These are phyloP conservation scores for Peromyscus leucopus DNA, from an alignment of 2,113 vertebrate species.

Conservation along the genomic window DNA sequence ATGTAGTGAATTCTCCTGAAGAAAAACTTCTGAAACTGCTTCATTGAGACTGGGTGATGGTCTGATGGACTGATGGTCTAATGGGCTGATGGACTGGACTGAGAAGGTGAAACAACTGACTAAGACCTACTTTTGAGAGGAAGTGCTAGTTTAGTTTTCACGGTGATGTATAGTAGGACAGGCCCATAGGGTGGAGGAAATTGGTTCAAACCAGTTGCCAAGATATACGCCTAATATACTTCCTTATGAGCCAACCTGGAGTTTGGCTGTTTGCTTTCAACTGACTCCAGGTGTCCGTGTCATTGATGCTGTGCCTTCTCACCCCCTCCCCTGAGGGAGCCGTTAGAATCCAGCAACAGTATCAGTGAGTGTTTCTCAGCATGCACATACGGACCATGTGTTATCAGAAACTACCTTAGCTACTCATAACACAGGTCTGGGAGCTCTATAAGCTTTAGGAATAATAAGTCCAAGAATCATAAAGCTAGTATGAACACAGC, in stretches of 20 bases:
- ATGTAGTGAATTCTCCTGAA: neutral
- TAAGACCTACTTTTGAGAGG: neutral
- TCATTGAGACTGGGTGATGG: neutral
- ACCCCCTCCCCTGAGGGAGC: too few species aligned
- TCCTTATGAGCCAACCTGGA: too few species aligned
- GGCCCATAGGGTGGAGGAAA: too few species aligned
- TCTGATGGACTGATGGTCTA: rapidly evolving
- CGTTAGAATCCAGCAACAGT: too few species aligned
- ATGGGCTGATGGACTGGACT: too few species aligned
- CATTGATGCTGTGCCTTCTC: too few species aligned
- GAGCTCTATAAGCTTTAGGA: too few species aligned
- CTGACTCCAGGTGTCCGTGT: too few species aligned
- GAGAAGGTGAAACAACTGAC: neutral
- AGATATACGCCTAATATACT: too few species aligned
- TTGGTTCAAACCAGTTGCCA: too few species aligned
- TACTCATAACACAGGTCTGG: neutral
- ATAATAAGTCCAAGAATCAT: neutral
- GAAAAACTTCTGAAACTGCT: neutral
- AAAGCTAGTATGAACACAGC: too few species aligned
- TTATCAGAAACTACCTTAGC: neutral
- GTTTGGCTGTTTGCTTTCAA: too few species aligned
- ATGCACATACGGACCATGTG: neutral
- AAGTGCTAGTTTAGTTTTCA: neutral
- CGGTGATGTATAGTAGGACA: neutral
- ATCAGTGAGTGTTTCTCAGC: neutral